Evolutionary conservation across 2,888 invertebrate genomes (phyloP).

Genomic region (Hydriomena furcata): DNA sequence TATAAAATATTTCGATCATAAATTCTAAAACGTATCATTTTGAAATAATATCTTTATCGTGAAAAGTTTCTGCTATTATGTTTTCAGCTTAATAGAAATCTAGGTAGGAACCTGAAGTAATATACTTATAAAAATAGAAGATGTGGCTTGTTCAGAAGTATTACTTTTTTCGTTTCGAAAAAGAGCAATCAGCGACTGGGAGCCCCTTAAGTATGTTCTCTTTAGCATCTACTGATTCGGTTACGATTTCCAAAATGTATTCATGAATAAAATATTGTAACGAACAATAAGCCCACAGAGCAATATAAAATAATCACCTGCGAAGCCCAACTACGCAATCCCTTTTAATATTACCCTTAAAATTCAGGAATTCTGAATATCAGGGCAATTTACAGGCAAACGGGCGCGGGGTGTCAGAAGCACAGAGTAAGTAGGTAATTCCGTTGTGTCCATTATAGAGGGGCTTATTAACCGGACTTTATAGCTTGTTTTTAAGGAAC

Average conservation of each 20-base stretch:
- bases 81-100: no score
- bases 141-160: no score
- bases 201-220: neutral
- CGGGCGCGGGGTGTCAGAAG: slow-evolving; percentile 52
- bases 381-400: slow-evolving; percentile 65
- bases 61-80: no score
- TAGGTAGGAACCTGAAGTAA: no score
- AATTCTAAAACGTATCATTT: no score
- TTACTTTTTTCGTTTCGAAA: no score
- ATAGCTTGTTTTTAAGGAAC: no score
- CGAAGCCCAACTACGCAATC: slow-evolving; percentile 49
- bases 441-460: slow-evolving; percentile 52
- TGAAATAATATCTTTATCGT: no score
- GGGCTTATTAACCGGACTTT: slow-evolving; percentile 49
- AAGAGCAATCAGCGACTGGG: no score
- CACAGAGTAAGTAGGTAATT: slow-evolving; percentile 46
- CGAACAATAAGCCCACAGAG: slow-evolving; percentile 37
- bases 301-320: slow-evolving; percentile 51
- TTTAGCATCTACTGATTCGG: slow-evolving; percentile 19
- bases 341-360: slow-evolving; percentile 59
- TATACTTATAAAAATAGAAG: no score
- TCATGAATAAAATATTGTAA: slow-evolving; percentile 27
- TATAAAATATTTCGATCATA: no score
- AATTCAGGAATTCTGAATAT: slow-evolving; percentile 50
- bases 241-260: slow-evolving; percentile 28